Conservation (phyloP, 2,113 vertebrate genomes). For the Equus quagga region DNA sequence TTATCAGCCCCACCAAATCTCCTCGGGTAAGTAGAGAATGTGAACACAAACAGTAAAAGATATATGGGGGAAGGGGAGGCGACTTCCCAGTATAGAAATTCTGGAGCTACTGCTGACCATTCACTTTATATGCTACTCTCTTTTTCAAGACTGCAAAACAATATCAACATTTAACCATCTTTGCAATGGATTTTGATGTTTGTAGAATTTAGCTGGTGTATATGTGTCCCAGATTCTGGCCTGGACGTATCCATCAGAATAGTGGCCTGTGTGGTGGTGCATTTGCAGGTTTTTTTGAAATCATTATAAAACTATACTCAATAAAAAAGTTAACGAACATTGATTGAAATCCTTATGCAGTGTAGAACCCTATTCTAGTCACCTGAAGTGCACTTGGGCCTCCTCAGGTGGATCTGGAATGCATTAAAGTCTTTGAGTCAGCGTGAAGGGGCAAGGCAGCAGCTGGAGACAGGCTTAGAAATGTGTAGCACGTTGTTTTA, state of each 20-base stretch:
- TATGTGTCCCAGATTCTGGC: not conserved
- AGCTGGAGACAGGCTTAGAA: not conserved
- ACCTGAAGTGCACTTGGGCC: not conserved
- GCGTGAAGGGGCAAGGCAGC: not conserved
- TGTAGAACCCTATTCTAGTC: not conserved
- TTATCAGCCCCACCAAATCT: not conserved
- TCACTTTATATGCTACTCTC: not conserved
- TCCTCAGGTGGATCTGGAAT: conserved; percentile 9
- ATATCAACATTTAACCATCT: not conserved
- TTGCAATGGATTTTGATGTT: not conserved
- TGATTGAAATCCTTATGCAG: not conserved
- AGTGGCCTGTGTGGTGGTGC: not conserved
- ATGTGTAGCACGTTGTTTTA: not conserved
- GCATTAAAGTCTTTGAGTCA: not conserved
- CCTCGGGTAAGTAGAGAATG: conserved; percentile 17
- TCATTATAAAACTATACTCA: conserved; percentile 28
- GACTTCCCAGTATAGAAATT: not conserved
- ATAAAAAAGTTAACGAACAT: not conserved
- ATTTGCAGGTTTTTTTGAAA: conserved; percentile 42
- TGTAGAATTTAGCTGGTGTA: not conserved
- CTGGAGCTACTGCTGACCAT: not conserved
- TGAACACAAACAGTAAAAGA: not conserved
- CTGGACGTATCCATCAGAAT: not conserved
- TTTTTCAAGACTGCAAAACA: conserved; percentile 31
- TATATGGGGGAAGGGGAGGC: not conserved